Evolutionary conservation across 2,797 vertebrate genomes (phyloP), one percentile per base, ranked within the genome.

Genomic region (Macrochelys suwanniensis): DNA sequence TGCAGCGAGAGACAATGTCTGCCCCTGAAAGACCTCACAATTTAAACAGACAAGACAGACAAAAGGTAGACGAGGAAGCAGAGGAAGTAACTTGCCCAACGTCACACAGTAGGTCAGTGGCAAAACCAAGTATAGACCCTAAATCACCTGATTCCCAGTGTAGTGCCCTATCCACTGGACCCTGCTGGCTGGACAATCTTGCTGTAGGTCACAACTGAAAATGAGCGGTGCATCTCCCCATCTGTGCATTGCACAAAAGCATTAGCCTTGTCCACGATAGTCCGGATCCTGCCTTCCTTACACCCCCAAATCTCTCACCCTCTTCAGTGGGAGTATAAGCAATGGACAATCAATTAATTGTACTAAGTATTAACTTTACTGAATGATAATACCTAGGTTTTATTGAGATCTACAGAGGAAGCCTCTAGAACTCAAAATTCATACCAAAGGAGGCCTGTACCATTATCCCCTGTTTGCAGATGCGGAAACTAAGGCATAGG

Each of bases 11-110:
- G 42, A 56, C 16, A 3, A 15, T 88, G 51, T 82, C 87, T 3
- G 0, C n/a, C 89, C 11, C 12, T 10, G 10, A 85, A 42, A 92
- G 9, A 49, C 80, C 11, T 77, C 91, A 37, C 2, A 85, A 92
- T 23, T 21, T 71, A 25, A 42, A 71, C 5, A 80, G 54, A 28
- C 25, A 47, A 68, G 50, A 23, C 0, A 0, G 19, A 15, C 31
- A 42, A 1, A 51, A 51, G 25, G 42, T 76, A 47, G 42, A 76
- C 16, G 13, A 23, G 74, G 45, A 76, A 71, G 21, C 37, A 71
- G 68, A 21, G n/a, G 23, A 76, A 76, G 74, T 16, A 26, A 28
- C 26, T 76, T 17, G 80, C 42, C 21, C n/a, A 4, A 13, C 11
- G 13, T 42, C 21, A 8, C 23, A 59, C 17, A 42, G 19, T 45